Conservation (phyloP, 2,888 invertebrate genomes). For the Chrysodeixis includens region DNA sequence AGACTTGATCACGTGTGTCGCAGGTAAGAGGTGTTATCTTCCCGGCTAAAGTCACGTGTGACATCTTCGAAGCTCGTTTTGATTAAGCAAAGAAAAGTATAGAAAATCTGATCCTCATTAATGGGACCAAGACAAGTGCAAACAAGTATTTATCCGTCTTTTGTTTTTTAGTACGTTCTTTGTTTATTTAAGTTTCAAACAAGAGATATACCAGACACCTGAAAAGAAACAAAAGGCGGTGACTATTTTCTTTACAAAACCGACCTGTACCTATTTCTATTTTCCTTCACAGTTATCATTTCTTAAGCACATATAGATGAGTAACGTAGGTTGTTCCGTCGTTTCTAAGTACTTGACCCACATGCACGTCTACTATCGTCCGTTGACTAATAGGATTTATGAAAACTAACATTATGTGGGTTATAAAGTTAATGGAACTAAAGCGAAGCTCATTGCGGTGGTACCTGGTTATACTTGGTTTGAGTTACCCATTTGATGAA, state of each 20-base stretch:
- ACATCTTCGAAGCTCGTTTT: neutral
- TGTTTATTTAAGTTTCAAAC: too few relatives aligned
- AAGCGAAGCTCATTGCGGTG: conserved; percentile 14
- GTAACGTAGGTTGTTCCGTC: conserved; percentile 64
- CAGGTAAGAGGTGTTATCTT: neutral
- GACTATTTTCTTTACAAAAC: neutral
- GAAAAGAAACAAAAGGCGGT: neutral
- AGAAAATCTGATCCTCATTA: too few relatives aligned
- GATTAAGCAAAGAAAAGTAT: too few relatives aligned
- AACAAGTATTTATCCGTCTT: too few relatives aligned
- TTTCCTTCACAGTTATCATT: conserved; percentile 16
- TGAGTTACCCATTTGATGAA: neutral
- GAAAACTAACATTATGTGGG: conserved; percentile 41
- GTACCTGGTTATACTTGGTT: neutral
- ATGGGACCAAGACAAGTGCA: too few relatives aligned
- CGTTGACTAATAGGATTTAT: conserved; percentile 63
- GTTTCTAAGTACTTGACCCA: conserved; percentile 80
- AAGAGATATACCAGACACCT: too few relatives aligned
- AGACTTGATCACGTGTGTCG: neutral
- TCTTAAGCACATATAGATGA: conserved; percentile 55
- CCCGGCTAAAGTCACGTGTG: neutral
- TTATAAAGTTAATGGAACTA: conserved; percentile 42
- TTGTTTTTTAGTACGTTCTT: too few relatives aligned
- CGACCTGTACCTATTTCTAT: neutral
- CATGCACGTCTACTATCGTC: conserved; percentile 49